Conservation (phyloP, 1,140 invertebrate genomes). For the Aplysia californica region DNA sequence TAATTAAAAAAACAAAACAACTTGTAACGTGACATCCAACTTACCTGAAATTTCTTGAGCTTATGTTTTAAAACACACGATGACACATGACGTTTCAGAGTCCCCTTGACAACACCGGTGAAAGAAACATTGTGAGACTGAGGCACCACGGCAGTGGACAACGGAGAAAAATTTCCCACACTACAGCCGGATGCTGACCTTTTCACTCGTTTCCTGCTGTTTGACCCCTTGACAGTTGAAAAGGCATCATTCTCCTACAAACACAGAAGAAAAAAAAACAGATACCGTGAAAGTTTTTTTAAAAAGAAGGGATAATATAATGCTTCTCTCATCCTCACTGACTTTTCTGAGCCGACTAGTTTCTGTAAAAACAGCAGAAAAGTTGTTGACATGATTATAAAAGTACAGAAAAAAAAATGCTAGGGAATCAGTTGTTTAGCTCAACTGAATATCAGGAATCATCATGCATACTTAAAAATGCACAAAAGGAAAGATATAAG, state of each 20-base stretch:
- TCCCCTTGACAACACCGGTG: neutral
- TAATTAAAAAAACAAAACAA: no score
- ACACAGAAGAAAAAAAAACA: constrained; percentile 2
- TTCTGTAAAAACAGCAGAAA: no score
- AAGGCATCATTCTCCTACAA: neutral
- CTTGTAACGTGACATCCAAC: no score
- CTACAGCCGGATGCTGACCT: neutral
- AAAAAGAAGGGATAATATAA: neutral
- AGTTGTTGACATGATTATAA: no score
- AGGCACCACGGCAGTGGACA: neutral
- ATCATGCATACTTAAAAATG: no score
- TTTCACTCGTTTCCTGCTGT: neutral
- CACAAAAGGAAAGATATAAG: no score
- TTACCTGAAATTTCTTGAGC: constrained; percentile 21
- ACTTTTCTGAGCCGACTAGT: no score
- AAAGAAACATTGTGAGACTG: neutral
- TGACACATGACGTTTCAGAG: constrained; percentile 4
- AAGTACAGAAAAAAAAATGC: no score
- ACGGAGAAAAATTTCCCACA: neutral
- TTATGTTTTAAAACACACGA: constrained; percentile 15
- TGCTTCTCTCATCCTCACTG: no score
- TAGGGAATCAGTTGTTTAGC: no score
- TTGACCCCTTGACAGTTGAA: neutral
- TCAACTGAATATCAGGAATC: no score
- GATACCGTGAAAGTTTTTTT: no score